Percentiles rank a stretch among this genome's conserved stretches.
These are phyloP conservation scores for Lindbergichthys nudifrons DNA, from an alignment of 2,797 vertebrate genomes.

Conservation along the genomic window DNA sequence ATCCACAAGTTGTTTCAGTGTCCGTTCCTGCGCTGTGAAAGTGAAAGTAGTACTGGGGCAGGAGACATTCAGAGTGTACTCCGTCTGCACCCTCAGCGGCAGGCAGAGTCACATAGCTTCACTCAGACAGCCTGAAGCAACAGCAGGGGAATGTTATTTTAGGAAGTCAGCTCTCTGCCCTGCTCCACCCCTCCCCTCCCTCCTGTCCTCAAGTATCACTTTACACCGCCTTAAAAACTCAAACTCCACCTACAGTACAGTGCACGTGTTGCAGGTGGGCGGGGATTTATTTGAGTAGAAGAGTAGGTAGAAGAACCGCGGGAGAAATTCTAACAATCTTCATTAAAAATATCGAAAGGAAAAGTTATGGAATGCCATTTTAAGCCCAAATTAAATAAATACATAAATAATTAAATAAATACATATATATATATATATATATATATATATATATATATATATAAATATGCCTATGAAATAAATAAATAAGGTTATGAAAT, in stretches of 20 bases:
- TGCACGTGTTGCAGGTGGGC: neutral
- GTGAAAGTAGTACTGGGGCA: neutral
- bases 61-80: neutral
- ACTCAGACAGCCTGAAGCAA: neutral
- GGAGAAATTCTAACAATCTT: too few species aligned
- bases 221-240: conserved; percentile 24
- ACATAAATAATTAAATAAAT: too few species aligned
- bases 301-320: too few species aligned
- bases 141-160: conserved; percentile 28
- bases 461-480: too few species aligned
- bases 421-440: too few species aligned
- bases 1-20: fast-evolving
- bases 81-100: neutral
- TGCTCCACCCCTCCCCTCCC: conserved; percentile 23
- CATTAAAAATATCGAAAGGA: too few species aligned
- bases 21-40: neutral
- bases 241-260: conserved; percentile 36
- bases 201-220: conserved; percentile 34
- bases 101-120: neutral
- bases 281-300: too few species aligned
- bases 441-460: too few species aligned
- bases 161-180: conserved; percentile 36
- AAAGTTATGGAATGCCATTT: too few species aligned
- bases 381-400: too few species aligned
- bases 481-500: too few species aligned